Evolutionary conservation across 1,140 invertebrate species (phyloP).

Genomic region (Hormaphis cornu): DNA sequence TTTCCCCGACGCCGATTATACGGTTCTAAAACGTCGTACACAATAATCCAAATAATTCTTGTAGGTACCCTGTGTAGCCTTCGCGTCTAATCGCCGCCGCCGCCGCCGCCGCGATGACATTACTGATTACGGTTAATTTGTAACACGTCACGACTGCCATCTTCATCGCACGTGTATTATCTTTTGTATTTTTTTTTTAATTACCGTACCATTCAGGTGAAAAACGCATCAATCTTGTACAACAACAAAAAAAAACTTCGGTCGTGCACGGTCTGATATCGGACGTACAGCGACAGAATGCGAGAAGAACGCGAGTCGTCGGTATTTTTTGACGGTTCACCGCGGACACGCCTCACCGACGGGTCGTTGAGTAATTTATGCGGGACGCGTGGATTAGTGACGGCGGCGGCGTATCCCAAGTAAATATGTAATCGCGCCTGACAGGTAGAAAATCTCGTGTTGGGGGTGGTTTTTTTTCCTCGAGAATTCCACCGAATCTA

Average conservation of each 20-base stretch:
- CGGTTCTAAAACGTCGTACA: no score
- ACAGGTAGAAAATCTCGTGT: no score
- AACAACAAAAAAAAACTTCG: no score
- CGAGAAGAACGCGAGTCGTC: not conserved
- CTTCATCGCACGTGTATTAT: not conserved
- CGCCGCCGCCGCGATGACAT: not conserved
- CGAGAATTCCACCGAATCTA: no score
- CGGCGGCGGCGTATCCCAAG: not conserved
- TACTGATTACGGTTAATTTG: conserved; percentile 26
- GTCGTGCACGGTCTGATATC: not conserved
- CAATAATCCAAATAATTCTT: no score
- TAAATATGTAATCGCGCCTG: not conserved
- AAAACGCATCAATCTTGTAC: conserved; percentile 10
- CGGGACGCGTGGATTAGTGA: not conserved
- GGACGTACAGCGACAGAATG: not conserved
- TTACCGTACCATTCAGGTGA: not conserved
- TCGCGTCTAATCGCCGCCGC: not conserved
- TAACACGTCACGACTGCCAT: not conserved
- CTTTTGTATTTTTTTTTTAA: not conserved
- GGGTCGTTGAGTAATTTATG: conserved; percentile 5
- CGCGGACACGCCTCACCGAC: not conserved
- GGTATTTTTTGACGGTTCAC: not conserved
- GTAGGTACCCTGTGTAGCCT: no score
- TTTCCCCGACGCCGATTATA: no score
- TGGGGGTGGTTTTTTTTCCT: no score